Evolutionary conservation across 2,888 invertebrate species (phyloP).

Genomic region (Heteromurus nitidus): DNA sequence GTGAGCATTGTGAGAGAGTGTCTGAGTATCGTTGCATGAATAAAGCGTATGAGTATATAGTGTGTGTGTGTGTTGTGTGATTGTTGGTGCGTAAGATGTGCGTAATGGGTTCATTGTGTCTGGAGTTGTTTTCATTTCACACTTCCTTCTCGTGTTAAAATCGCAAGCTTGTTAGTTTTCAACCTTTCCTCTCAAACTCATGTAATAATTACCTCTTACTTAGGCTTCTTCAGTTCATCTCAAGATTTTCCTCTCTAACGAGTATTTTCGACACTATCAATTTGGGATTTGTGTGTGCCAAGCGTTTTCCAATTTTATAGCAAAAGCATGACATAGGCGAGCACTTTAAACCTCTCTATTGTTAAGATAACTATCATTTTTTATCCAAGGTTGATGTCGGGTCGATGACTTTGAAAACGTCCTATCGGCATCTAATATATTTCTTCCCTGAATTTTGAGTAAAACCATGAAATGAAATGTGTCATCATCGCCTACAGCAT

Average conservation of each 20-base stretch:
- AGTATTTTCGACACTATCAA: no score
- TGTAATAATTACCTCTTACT: constrained; percentile 20
- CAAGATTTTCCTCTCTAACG: no score
- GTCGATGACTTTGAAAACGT: constrained; percentile 33
- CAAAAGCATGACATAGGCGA: no score
- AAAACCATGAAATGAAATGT: constrained; percentile 10
- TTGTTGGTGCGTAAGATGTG: constrained; percentile 32
- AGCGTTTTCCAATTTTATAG: no score
- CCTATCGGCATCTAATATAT: not conserved
- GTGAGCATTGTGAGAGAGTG: not conserved
- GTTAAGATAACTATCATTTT: no score
- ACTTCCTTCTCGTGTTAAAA: no score
- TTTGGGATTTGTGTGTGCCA: no score
- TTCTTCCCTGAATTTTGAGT: not conserved
- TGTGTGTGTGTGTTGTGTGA: not conserved
- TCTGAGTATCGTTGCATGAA: not conserved
- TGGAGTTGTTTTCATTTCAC: constrained; percentile 21
- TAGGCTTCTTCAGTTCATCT: no score
- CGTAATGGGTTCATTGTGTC: not conserved
- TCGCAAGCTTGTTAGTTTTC: not conserved
- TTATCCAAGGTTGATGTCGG: not conserved
- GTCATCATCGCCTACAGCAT: not conserved
- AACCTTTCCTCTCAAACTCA: constrained; percentile 6
- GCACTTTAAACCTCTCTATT: no score
- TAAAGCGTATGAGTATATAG: not conserved